Base-by-base conservation (phyloP, 2,797 vertebrate species). In the Chelon auratus region DNA sequence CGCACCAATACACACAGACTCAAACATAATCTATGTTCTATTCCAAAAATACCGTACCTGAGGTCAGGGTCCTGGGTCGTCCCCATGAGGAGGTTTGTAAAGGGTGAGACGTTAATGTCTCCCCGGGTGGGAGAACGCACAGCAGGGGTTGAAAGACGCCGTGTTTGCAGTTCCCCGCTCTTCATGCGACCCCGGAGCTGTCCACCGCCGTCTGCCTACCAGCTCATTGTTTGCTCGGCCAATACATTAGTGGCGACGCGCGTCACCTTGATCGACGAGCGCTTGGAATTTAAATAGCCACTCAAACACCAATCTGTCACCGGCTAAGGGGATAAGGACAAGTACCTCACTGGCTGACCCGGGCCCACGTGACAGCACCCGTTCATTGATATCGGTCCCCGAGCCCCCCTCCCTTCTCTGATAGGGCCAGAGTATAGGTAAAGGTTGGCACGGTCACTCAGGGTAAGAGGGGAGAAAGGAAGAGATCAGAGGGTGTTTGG, bases 271-370 rank as follows among this genome's bases (percentile, higher is more conserved):
- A 95, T 94, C 90, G 94, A 95, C 95, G 93, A 96, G 95, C 93
- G 92, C 94, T 92, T 91, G 94, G 94, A 95, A 97, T 98, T 97
- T 97, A 96, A 98, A 98, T 98, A 96, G 92, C 81, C 94, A 94
- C 94, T 93, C 95, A 93, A 95, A 95, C 91, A 93, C 94, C 94
- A 94, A 97, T 96, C 96, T 95, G 95, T 95, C 97, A 95, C 91
- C 82, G 79, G 72, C 88, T 91, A 74, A 91, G 87, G 93, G 90
- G 88, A 89, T 87, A 82, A 86, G 86, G 87, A 89, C 88, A 85
- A 89, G 86, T 88, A 76, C 71, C 94, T 94, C 92, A 99, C 96
- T 98, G 97, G 97, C 94, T 95, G 95, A 89, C 88, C 90, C 52
- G 71, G 61, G 60, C 70, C 92, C 96, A 96, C 95, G 95, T 96